Evolutionary conservation across 2,888 invertebrate genomes (phyloP).

Genomic region (Cepaea hortensis): DNA sequence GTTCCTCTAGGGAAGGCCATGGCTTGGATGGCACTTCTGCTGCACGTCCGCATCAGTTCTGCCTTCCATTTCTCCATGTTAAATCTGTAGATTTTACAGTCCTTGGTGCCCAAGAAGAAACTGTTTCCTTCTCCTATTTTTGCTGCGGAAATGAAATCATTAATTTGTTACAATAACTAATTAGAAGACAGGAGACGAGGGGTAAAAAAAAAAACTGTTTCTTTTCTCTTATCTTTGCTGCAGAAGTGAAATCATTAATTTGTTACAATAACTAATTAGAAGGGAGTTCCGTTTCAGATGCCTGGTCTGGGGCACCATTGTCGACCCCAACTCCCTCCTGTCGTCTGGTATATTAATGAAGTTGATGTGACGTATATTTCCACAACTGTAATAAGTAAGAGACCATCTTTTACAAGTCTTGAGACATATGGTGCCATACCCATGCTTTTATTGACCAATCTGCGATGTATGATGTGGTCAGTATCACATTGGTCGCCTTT

Average conservation of each 20-base stretch:
- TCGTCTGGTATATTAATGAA: no score
- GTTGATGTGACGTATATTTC: no score
- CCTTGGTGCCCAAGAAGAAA: conserved; percentile 35
- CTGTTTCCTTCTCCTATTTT: conserved; percentile 36
- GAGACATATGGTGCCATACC: no score
- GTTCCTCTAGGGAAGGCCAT: conserved; percentile 38
- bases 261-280: no score
- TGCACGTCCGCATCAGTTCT: conserved; percentile 39
- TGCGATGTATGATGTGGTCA: no score
- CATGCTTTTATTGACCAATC: no score
- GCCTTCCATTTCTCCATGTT: conserved; percentile 32
- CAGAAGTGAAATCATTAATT: not conserved
- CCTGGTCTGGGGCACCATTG: no score
- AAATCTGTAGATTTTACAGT: conserved; percentile 33
- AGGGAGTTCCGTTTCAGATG: no score
- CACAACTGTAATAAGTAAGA: no score
- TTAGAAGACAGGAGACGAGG: not conserved
- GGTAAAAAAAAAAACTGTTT: not conserved
- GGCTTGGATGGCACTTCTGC: not conserved
- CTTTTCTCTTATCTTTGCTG: conserved; percentile 42
- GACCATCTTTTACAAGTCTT: no score
- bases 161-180: not conserved
- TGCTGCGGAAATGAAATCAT: conserved; percentile 11
- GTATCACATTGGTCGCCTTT: no score
- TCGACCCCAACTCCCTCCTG: no score